Percentiles rank a stretch among this genome's conserved stretches.
phyloP scores from a whole-genome alignment of 2,113 vertebrate species.

The Capra hircus region DNA sequence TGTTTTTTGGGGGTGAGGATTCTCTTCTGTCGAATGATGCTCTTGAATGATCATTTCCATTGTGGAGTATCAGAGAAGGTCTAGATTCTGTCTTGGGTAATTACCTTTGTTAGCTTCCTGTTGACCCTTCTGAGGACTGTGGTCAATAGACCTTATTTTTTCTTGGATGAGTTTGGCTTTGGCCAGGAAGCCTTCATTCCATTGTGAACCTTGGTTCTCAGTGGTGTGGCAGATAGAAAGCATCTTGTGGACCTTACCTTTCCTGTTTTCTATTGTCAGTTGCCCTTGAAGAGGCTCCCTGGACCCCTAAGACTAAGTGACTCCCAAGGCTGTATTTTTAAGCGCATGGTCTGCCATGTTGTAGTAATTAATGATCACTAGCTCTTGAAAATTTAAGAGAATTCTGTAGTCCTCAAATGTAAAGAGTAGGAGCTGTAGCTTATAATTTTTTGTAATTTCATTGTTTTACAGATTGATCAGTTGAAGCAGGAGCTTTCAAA shows the following conservation, averaged over 20 bases:
- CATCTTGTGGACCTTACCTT: background rate
- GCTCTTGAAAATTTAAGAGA: background rate
- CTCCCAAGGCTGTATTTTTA: background rate
- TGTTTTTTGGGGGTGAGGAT: background rate
- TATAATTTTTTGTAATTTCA: conserved; percentile 30
- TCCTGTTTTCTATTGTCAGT: background rate
- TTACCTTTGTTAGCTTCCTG: background rate
- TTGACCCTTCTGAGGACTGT: background rate
- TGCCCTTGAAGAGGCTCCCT: background rate
- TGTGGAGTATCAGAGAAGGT: background rate
- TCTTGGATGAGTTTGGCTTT: background rate
- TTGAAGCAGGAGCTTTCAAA: conserved; percentile 98
- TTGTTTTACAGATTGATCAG: conserved; percentile 91
- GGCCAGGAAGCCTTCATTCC: background rate
- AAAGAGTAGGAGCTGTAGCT: background rate
- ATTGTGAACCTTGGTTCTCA: background rate
- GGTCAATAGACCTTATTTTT: background rate
- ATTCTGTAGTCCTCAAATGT: background rate
- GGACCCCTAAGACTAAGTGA: background rate
- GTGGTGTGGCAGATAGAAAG: background rate
- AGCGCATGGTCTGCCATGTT: background rate
- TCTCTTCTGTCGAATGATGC: background rate
- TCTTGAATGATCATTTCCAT: background rate
- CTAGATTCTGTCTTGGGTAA: background rate
- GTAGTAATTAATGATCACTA: background rate